Evolutionary conservation across 1,140 invertebrate genomes (phyloP).

Genomic region (Aphidius gifuensis): DNA sequence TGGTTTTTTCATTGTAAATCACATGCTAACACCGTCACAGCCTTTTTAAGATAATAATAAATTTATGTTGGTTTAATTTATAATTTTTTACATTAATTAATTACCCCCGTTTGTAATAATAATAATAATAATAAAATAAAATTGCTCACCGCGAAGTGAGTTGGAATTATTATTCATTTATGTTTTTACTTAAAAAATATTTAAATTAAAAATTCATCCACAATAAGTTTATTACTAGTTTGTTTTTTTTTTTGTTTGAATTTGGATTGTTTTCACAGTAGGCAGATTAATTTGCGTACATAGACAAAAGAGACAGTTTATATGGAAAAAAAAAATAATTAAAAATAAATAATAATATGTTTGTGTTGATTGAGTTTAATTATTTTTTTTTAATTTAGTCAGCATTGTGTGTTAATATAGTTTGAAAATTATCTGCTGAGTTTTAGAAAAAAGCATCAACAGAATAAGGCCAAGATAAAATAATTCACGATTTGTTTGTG

Average conservation of each 20-base stretch:
- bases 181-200: constrained; percentile 5
- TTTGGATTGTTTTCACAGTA: neutral
- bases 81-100: neutral
- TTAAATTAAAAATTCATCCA: too few species aligned
- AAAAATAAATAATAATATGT: neutral
- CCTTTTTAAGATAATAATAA: constrained; percentile 5
- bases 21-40: constrained; percentile 25
- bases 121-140: too few species aligned
- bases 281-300: neutral
- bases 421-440: constrained; percentile 44
- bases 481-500: constrained; percentile 16
- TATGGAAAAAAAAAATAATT: neutral
- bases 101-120: constrained; percentile 37
- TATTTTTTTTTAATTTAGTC: neutral
- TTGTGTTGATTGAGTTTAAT: neutral
- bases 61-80: too few species aligned
- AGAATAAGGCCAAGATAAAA: constrained; percentile 33
- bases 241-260: constrained; percentile 3
- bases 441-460: constrained; percentile 55
- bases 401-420: neutral
- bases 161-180: constrained; percentile 48
- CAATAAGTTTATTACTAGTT: neutral
- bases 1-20: neutral
- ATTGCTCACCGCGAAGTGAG: constrained; percentile 33
- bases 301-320: neutral